Evolutionary conservation across 2,888 invertebrate genomes (phyloP).

Genomic region (Sarcophaga carnaria): DNA sequence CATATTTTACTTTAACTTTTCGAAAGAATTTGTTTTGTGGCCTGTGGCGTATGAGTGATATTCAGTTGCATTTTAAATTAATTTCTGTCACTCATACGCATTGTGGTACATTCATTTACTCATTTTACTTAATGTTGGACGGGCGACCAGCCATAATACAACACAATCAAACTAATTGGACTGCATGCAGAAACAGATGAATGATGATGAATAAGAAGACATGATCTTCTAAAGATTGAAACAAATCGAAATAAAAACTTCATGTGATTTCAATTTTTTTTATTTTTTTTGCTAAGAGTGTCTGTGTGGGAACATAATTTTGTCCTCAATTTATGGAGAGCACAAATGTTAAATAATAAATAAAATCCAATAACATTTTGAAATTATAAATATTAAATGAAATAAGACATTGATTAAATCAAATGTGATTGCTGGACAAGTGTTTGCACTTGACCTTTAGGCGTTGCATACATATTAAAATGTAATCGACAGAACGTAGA

Average conservation of each 20-base stretch:
- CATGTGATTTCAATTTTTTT: no score
- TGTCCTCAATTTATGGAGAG: no score
- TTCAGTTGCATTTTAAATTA: neutral
- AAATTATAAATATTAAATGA: neutral
- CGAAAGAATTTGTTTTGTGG: neutral
- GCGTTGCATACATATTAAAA: neutral
- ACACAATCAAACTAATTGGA: neutral
- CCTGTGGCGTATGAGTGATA: conserved; percentile 8
- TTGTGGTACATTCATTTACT: neutral
- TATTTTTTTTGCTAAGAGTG: no score
- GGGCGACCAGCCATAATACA: neutral
- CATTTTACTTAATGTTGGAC: neutral
- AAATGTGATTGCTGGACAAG: neutral
- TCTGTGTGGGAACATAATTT: no score
- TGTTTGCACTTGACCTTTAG: neutral
- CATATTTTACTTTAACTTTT: no score
- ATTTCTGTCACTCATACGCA: conserved; percentile 1
- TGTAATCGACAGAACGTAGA: neutral
- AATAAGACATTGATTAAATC: neutral
- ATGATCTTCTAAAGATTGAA: no score
- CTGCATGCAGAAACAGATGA: neutral
- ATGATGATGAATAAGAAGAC: no score
- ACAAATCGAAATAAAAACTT: no score
- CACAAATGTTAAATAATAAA: no score
- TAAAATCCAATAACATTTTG: neutral